Evolutionary conservation across 2,888 invertebrate genomes (phyloP), one percentile per base, ranked within the genome.

Genomic region (Myathropa florea): DNA sequence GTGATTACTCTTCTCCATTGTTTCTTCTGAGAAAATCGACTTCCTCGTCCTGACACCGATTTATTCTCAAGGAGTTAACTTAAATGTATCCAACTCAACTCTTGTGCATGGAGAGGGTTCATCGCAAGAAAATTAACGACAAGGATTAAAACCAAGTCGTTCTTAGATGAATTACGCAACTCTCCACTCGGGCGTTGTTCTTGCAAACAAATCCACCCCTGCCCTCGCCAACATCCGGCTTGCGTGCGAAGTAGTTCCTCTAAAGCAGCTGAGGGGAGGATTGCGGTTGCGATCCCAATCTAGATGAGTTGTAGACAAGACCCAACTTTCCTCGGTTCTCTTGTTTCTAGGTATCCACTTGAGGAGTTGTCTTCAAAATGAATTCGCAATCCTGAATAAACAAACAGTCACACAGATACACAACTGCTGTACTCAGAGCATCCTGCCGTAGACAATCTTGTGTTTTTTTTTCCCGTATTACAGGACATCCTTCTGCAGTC

Each of bases 371-470:
- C 64, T 24, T 39, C 23, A 59, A 65, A 71, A 79, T 64, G 71
- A 65, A 79, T 65, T 79, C 59, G 33, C 71, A 71, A 79, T 71
- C 64, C 70, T 64, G 71, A 28, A 59, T 79, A 65, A 71, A 59
- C 63, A 71, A 78, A 65, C 59, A 53, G 57, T 70, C 21, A 78
- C 55, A 70, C n/a, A 3, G 24, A 64, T n/a, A n/a, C n/a, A n/a
- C n/a, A n/a, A n/a, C n/a, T n/a, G n/a, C n/a, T n/a, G n/a, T n/a
- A n/a, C n/a, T n/a, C 18, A 14, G 39, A n/a, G n/a, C 14, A 1
- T 36, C 28, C 36, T 39, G 23, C 57, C 36, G 30, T 24, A 68
- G 23, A 7, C 23, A 24, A 33, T 21, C 9, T 30, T 55, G 30
- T 7, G 30, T n/a, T n/a, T 33, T 33, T 12, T 33, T 33, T 2